Base-by-base conservation (phyloP, 2,888 invertebrate species). In the Nymphalis polychloros region DNA sequence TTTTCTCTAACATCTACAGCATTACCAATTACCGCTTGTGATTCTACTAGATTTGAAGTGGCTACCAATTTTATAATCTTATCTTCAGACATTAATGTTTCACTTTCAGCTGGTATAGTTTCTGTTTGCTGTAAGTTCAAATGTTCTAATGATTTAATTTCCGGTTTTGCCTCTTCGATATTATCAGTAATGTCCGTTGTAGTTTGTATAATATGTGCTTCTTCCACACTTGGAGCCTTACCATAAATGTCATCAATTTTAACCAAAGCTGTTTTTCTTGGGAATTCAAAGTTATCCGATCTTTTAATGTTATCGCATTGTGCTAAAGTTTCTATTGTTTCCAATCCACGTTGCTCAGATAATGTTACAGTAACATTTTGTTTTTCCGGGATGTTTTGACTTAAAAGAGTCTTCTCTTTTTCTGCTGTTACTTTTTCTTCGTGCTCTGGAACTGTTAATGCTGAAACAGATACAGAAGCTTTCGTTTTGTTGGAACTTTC, bases 361-460 rank as follows among this genome's bases (percentile, higher is more conserved):
- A 94, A 76, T 52, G 86, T 81, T 60, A 91, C 67, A 59, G 84
- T 83, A 16, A 93, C 93, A 65, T 74, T 84, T 78, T 92, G 92
- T 69, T 82, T 73, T 57, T 92, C 89, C 20, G 94, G 94, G 69
- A 79, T 76, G n/a, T 72, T 71, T 49, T 77, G 68, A 69, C 88
- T 78, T 47, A 78, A 75, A 66, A 94, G 87, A 52, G 80, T 76
- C 49, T 88, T 84, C 87, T 96, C 96, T 74, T 90, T 93, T 84
- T 96, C 95, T 52, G 93, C 90, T 7, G 89, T 79, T 31, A 94
- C 73, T 61, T 93, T 89, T 86, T 95, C 94, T 70, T 92, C 93
- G 73, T 89, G 93, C 75, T 94, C 89, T 52, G 95, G 88, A 69
- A 93, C 94, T 80, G 94, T 93, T 60, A 94, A 89, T 17, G 93